Conservation (phyloP, 1,140 invertebrate species). For the Arion vulgaris region DNA sequence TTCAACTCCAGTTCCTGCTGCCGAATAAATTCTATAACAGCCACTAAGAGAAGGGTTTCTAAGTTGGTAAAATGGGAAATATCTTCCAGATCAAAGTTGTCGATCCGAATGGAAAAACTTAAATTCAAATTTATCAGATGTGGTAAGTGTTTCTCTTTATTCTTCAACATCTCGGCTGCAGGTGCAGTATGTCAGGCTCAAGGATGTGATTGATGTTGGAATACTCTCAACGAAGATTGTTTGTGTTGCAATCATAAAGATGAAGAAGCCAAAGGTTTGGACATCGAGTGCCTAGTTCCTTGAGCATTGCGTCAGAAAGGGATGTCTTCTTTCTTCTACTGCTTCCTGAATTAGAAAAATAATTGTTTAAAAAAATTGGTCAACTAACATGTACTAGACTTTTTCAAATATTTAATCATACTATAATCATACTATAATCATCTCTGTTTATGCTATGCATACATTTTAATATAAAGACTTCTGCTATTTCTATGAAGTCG, state of each 20-base stretch:
- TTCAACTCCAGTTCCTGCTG: conserved; percentile 41
- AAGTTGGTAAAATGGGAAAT: conserved; percentile 38
- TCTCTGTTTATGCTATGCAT: too few species aligned
- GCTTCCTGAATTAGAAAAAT: background rate
- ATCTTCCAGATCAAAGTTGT: conserved; percentile 48
- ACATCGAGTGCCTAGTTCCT: conserved; percentile 50
- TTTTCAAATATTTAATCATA: too few species aligned
- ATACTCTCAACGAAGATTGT: conserved; percentile 40
- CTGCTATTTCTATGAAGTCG: too few species aligned
- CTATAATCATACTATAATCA: too few species aligned
- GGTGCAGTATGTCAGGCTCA: conserved; percentile 39
- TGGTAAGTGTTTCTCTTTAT: conserved; percentile 20
- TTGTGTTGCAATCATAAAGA: conserved; percentile 46
- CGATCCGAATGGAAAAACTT: conserved; percentile 38
- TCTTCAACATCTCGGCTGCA: conserved; percentile 48
- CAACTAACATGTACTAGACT: too few species aligned
- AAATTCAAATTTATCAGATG: conserved; percentile 44
- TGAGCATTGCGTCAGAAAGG: conserved; percentile 46
- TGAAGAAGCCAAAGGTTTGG: conserved; percentile 51
- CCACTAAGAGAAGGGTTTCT: conserved; percentile 46
- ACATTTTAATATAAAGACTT: too few species aligned
- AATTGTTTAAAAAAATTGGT: too few species aligned
- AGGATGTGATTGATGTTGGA: conserved; percentile 39
- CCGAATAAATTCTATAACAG: conserved; percentile 45
- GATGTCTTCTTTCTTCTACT: conserved; percentile 17